phyloP scores from a whole-genome alignment of 2,888 invertebrate genomes.

The Aelia acuminata region DNA sequence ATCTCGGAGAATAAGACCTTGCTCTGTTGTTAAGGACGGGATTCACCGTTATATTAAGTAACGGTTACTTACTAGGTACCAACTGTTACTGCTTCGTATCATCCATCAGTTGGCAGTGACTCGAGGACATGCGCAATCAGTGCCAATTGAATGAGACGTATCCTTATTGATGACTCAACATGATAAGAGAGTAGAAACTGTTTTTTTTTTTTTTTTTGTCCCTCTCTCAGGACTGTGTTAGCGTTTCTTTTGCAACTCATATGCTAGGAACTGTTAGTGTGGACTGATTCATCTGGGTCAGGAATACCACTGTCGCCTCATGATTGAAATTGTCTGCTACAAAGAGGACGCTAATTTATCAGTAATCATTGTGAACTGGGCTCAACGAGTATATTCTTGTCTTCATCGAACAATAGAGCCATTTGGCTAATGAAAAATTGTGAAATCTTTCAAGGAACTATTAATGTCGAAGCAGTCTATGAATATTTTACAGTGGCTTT shows the following conservation, averaged over 20 bases:
- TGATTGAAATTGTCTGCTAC: background rate
- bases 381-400: background rate
- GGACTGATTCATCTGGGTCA: slow-evolving; percentile 20
- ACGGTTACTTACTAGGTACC: background rate
- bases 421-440: too few species aligned
- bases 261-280: background rate
- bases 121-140: background rate
- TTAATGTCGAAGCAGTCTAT: too few species aligned
- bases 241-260: background rate
- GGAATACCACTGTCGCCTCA: background rate
- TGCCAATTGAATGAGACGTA: background rate
- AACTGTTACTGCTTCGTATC: too few species aligned
- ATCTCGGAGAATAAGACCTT: too few species aligned
- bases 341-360: background rate
- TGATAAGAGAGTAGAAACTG: background rate
- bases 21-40: too few species aligned
- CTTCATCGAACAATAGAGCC: background rate
- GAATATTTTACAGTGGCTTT: too few species aligned
- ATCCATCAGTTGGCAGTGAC: background rate
- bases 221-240: background rate
- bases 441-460: too few species aligned
- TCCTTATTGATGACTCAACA: slow-evolving; percentile 16
- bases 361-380: background rate
- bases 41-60: background rate
- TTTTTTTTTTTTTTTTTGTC: too few species aligned